phyloP scores from a whole-genome alignment of 2,888 invertebrate genomes.

The Drymonia ruficornis region DNA sequence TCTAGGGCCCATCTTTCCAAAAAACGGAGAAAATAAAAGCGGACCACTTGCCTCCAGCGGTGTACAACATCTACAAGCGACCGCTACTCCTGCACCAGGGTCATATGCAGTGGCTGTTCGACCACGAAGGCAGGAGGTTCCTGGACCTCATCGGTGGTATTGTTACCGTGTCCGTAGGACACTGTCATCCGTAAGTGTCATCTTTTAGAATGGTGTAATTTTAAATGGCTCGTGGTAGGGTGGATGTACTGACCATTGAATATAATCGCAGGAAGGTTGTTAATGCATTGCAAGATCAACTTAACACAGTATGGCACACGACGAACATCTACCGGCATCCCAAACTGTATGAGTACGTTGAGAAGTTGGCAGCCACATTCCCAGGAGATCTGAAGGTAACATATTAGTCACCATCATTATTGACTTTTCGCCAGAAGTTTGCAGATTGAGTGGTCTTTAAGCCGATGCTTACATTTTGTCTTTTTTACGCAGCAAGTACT shows the following conservation, averaged over 20 bases:
- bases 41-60: constrained; percentile 88
- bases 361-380: constrained; percentile 91
- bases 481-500: too few relatives aligned
- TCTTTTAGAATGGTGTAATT: not conserved
- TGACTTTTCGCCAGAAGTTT: too few relatives aligned
- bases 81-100: constrained; percentile 94
- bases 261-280: constrained; percentile 90
- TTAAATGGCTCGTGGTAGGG: too few relatives aligned
- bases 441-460: too few relatives aligned
- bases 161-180: constrained; percentile 98
- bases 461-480: too few relatives aligned
- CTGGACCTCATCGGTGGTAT: constrained; percentile 98
- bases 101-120: constrained; percentile 96
- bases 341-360: constrained; percentile 95
- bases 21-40: constrained; percentile 85
- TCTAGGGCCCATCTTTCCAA: constrained; percentile 86
- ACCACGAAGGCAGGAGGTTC: constrained; percentile 93
- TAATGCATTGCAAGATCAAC: constrained; percentile 91
- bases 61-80: constrained; percentile 90
- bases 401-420: not conserved
- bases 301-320: constrained; percentile 94
- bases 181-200: constrained; percentile 96
- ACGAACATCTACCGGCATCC: constrained; percentile 96
- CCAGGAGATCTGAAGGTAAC: constrained; percentile 93
- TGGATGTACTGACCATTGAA: too few relatives aligned